Percentiles rank a stretch among this genome's conserved stretches.
Evolutionary conservation across 2,888 invertebrate genomes (phyloP).

Genomic region (Zaprionus bogoriensis): DNA sequence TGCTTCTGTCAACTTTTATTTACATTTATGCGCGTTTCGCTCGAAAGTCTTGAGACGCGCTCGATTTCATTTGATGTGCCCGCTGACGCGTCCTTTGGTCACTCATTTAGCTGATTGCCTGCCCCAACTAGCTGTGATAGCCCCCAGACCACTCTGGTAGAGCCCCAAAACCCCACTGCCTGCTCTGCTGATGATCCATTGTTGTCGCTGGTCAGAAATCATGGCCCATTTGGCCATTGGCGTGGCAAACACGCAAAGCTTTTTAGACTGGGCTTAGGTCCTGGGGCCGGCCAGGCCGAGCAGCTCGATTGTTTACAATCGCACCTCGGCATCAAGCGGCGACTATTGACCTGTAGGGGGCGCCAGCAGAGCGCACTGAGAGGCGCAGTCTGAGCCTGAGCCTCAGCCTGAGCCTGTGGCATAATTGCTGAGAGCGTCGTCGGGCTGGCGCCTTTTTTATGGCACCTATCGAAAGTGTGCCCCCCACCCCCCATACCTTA

Average conservation of each 20-base stretch:
- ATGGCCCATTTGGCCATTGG: no score
- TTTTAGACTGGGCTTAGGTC: background rate
- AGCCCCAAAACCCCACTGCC: background rate
- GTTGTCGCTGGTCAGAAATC: slow-evolving; percentile 30
- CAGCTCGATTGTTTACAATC: slow-evolving; percentile 69
- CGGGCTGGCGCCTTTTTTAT: slow-evolving; percentile 61
- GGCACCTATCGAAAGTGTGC: slow-evolving; percentile 23
- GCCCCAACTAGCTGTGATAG: no score
- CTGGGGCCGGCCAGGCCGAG: background rate
- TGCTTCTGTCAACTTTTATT: slow-evolving; percentile 19
- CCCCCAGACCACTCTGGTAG: background rate
- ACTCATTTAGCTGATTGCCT: slow-evolving; percentile 67
- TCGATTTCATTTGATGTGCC: slow-evolving; percentile 75
- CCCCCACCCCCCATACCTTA: background rate
- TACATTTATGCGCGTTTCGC: slow-evolving; percentile 41
- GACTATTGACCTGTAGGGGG: slow-evolving; percentile 80
- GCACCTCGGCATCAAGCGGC: slow-evolving; percentile 73
- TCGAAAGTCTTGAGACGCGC: slow-evolving; percentile 34
- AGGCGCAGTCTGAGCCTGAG: background rate
- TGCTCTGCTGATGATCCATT: slow-evolving; percentile 24
- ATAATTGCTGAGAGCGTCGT: slow-evolving; percentile 64
- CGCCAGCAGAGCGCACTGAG: slow-evolving; percentile 46
- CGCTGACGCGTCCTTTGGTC: slow-evolving; percentile 50
- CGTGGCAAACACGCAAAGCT: slow-evolving; percentile 38
- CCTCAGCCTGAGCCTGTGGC: slow-evolving; percentile 26